A percentile compares a stretch with the other conserved stretches of the same genome.
Evolutionary conservation across 2,888 invertebrate genomes (phyloP).

Genomic region (Aquatica leii): DNA sequence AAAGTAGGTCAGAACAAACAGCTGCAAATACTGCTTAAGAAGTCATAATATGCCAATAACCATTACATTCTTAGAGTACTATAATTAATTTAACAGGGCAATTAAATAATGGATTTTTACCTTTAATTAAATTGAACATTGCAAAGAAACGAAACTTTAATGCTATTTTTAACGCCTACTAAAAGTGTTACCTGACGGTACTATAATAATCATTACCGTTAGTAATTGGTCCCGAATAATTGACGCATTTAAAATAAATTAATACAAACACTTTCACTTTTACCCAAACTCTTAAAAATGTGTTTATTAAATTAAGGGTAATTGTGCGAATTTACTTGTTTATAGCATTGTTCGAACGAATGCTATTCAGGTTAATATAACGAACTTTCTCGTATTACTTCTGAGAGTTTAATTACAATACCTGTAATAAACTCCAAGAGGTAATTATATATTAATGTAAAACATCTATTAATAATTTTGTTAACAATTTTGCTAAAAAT

Average conservation of each 20-base stretch:
- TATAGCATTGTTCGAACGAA: not conserved
- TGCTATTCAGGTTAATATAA: not conserved
- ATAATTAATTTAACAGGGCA: not conserved
- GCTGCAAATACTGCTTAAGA: constrained; percentile 28
- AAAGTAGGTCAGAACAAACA: constrained; percentile 42
- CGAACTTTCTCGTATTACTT: not conserved
- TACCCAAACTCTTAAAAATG: not conserved
- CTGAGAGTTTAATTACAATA: too few species aligned
- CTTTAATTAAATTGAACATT: not conserved
- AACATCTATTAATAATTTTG: too few species aligned
- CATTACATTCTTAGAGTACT: not conserved
- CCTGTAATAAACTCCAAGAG: too few species aligned
- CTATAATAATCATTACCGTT: not conserved
- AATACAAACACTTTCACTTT: constrained; percentile 6
- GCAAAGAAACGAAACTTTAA: not conserved
- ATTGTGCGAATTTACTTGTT: constrained; percentile 2
- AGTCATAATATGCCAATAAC: constrained; percentile 19
- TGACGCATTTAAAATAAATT: constrained; percentile 3
- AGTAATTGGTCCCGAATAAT: not conserved
- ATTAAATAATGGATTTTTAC: not conserved
- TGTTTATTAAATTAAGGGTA: not conserved
- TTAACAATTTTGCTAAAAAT: too few species aligned
- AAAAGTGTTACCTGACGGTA: not conserved
- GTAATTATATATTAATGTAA: too few species aligned
- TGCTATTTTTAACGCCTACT: not conserved